Evolutionary conservation across 1,140 invertebrate genomes (phyloP), one percentile per base, ranked within the genome.

Genomic region (Drosophila jambulina): DNA sequence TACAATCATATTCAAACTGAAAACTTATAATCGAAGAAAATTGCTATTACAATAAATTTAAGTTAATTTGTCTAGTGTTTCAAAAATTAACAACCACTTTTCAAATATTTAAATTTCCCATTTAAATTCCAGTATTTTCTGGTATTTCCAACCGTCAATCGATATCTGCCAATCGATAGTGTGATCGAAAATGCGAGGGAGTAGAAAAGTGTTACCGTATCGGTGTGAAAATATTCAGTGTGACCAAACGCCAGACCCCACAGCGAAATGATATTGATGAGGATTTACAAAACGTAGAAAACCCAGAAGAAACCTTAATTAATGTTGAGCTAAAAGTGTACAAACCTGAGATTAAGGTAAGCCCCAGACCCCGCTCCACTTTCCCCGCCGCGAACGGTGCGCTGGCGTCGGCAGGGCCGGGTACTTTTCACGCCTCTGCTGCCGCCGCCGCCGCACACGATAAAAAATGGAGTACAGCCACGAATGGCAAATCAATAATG

Each of bases 381-480:
- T 57, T 63, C 34, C n/a, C 12, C 49, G 67, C 7, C 38, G 15
- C 29, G 36, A 36, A 25, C 29, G 57, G n/a, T 21, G 15, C 6
- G 17, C 15, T 34, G 40, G 38, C 23, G 17, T 49, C 15, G 46
- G 56, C 27, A 25, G 46, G 27, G 51, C 7, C 60, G 61, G 40
- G 76, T 10, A 34, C 29, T 27, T 29, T 40, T 38, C 53, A 12
- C 21, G 25, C 43, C 51, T 45, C 48, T 56, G 23, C 38, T 65
- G 63, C 82, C 70, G 62, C 79, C 57, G 64, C 58, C 54, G 48
- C 64, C 68, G 74, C 60, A 76, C 71, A 59, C 59, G 59, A 78
- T 64, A 78, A 71, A 78, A 87, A 88, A 91, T 90, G 85, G 85
- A 86, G 86, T 91, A 91, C 85, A 90, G 86, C 82, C 82, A 86